phyloP scores from a whole-genome alignment of 1,140 invertebrate genomes.

The Zophobas atratus region DNA sequence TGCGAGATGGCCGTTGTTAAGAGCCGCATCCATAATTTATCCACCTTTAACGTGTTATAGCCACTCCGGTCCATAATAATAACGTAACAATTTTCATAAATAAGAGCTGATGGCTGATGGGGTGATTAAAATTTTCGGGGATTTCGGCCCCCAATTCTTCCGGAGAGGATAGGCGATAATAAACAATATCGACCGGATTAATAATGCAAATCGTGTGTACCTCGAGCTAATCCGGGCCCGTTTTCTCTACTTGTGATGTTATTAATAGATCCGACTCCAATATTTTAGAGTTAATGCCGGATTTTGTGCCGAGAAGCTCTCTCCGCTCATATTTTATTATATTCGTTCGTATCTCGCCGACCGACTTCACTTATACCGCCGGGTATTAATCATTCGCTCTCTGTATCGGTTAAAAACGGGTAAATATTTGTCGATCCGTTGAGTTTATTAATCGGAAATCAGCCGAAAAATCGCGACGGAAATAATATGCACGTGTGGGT shows the following conservation, averaged over 20 bases:
- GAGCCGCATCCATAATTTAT: constrained; percentile 29
- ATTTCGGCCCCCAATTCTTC: constrained; percentile 16
- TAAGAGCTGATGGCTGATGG: constrained; percentile 24
- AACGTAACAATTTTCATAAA: constrained; percentile 25
- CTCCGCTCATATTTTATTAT: background rate
- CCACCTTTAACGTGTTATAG: constrained; percentile 11
- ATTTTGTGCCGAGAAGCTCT: constrained; percentile 17
- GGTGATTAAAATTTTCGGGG: constrained; percentile 27
- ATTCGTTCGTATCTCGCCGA: background rate
- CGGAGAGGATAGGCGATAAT: constrained; percentile 10
- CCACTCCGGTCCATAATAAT: constrained; percentile 10
- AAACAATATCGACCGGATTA: constrained; percentile 37
- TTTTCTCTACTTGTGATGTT: constrained; percentile 28
- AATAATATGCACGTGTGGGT: background rate
- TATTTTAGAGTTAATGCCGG: constrained; percentile 10
- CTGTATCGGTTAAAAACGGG: background rate
- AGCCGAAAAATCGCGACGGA: background rate
- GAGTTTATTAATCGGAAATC: background rate
- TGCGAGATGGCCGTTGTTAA: constrained; percentile 25
- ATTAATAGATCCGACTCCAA: constrained; percentile 18
- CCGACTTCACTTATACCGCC: constrained; percentile 8
- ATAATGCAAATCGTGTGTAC: constrained; percentile 37
- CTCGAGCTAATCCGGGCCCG: constrained; percentile 5
- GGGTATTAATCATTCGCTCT: constrained; percentile 3
- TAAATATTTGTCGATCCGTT: constrained; percentile 2